Evolutionary conservation across 1,140 invertebrate species (phyloP), one percentile per base, ranked within the genome.

Genomic region (Venturia canescens): DNA sequence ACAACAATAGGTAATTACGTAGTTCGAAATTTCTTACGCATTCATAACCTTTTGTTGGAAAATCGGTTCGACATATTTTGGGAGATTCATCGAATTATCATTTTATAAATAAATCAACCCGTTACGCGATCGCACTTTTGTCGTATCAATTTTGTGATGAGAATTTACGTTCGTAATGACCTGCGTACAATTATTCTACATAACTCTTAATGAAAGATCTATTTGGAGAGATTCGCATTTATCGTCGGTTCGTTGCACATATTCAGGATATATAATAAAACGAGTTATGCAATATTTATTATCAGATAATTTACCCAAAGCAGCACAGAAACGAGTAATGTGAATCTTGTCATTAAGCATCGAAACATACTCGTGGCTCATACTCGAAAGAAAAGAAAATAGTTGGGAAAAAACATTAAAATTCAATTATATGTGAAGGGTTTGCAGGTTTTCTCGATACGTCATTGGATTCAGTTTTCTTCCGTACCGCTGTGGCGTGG

Each of bases 381-480:
- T n/a, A 57, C 21, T 57, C 15, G 53, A 57, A 23, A 57, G 21
- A 21, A 53, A 53, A 53, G 15, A 21, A 6, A n/a, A n/a, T 7
- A n/a, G 21, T n/a, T 57, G 21, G 13, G 18, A 23, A 3, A n/a
- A 57, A 57, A 57, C 18, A 57, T 23, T 18, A n/a, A 1, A n/a
- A 57, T 57, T 23, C 21, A 23, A 57, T 1, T 23, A 18, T n/a
- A 4, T 57, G 31, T 5, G 15, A 63, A 27, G 80, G 85, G 85
- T 71, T 13, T 79, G 21, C 9, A 5, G 9, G 13, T 44, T 27
- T 27, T 9, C 16, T 1, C 26, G 18, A 29, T 82, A 80, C 86
- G 63, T 63, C 66, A 82, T 29, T 87, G 84, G 44, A 11, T 44
- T 44, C 13, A 13, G 38, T 44, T 44, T 44, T 13, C 75, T 69